These are phyloP conservation scores for Leucosticte australis DNA, from an alignment of 2,113 vertebrate species.

Conservation along the genomic window DNA sequence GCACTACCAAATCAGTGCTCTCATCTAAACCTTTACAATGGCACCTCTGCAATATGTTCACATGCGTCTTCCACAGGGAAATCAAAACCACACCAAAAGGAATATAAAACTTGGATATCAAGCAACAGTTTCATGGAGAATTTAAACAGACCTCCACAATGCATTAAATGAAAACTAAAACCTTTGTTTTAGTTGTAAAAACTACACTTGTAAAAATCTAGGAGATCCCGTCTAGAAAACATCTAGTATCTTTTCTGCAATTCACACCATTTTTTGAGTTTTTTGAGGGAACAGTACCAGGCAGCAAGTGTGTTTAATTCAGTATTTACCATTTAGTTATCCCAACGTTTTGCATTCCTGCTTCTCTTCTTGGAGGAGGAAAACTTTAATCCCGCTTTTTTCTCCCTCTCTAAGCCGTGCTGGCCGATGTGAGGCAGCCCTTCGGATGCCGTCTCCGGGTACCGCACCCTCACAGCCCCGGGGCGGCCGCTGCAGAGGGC, in stretches of 20 bases:
- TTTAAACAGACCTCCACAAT: background rate
- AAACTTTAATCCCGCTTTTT: background rate
- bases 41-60: no score
- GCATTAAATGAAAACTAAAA: background rate
- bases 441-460: background rate
- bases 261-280: background rate
- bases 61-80: background rate
- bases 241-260: background rate
- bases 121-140: background rate
- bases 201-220: background rate
- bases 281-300: background rate
- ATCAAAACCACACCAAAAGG: background rate
- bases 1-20: background rate
- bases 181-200: background rate
- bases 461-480: background rate
- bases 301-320: background rate
- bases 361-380: background rate
- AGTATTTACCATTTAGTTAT: background rate
- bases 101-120: background rate
- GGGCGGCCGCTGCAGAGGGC: background rate
- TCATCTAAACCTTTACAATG: background rate
- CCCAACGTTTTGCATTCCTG: background rate
- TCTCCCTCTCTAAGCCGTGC: rapidly evolving
- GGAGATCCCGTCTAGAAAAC: background rate
- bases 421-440: background rate